Percentiles rank a stretch among this genome's conserved stretches.
These are phyloP conservation scores for Pardosa pseudoannulata DNA, from an alignment of 2,888 invertebrate genomes.

Conservation along the genomic window DNA sequence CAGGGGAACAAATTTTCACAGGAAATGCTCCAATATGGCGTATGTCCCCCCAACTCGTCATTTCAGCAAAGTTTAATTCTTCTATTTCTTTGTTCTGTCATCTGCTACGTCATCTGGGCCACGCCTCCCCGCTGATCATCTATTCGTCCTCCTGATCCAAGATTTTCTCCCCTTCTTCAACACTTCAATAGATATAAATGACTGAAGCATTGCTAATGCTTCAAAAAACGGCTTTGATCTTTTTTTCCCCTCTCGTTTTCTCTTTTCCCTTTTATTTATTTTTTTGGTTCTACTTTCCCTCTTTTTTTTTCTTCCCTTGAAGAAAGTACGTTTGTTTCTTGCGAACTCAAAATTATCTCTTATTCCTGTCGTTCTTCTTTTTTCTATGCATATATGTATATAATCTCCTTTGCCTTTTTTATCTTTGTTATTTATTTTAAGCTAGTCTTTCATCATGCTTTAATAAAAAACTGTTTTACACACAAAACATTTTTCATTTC, in stretches of 20 bases:
- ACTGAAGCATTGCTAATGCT: constrained; percentile 69
- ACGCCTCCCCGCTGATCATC: constrained; percentile 45
- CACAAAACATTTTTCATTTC: constrained; percentile 72
- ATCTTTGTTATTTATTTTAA: constrained; percentile 67
- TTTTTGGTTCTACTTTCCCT: not conserved
- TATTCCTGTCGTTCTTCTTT: constrained; percentile 52
- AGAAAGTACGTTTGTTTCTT: constrained; percentile 67
- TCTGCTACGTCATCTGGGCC: constrained; percentile 46
- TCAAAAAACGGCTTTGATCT: constrained; percentile 71
- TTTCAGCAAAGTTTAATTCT: constrained; percentile 33
- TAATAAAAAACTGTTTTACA: constrained; percentile 72
- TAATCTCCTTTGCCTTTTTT: constrained; percentile 52
- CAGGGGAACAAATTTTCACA: not conserved
- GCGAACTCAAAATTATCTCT: constrained; percentile 67
- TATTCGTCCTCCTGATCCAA: constrained; percentile 37
- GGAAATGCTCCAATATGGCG: constrained; percentile 42
- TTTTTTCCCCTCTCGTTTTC: constrained; percentile 28
- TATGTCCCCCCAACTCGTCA: constrained; percentile 23
- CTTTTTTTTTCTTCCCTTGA: constrained; percentile 26
- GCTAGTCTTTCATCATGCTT: constrained; percentile 68
- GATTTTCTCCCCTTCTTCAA: constrained; percentile 46
- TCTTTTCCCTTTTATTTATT: constrained; percentile 11
- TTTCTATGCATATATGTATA: constrained; percentile 21
- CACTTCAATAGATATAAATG: constrained; percentile 72
- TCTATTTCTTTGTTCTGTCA: constrained; percentile 58